Base-by-base conservation (phyloP, 2,888 invertebrate genomes). In the Xylocampa areola region DNA sequence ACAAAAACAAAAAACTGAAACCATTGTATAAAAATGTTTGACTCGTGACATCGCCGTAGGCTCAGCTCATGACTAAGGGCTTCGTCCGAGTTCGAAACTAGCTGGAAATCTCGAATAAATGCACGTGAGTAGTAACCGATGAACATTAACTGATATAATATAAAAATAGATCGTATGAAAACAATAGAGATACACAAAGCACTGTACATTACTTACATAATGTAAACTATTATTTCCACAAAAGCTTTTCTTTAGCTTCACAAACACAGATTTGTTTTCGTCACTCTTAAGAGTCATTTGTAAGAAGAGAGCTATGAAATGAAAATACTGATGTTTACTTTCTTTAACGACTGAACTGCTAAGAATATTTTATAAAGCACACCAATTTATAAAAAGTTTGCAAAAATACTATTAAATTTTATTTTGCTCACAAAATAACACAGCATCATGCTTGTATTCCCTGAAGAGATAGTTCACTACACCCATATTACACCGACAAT, bases 301-400 rank as follows among this genome's bases (percentile, higher is more conserved):
- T 7, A 7, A 16, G 4, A 6, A 1, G 16, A 35, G 10, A 3
- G 8, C 6, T 13, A 2, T 16, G 1, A 8, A 41, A 29, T 37
- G 11, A 11, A 51, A 29, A 44, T 14, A 29, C 17, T 35, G 17
- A 17, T 35, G 10, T 23, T 14, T 2, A 33, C 21, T 5, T 37
- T 13, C 0, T 0, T 7, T n/a, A 25, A 41, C 19, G 5, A 21
- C 1, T 10, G 33, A 4, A 13, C 17, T 17, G 10, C 10, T 35
- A 35, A 32, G 14, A 14, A 14, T 35, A 1, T 33, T 33, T 16
- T 8, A 8, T 14, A n/a, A 33, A 16, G 14, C 14, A 8, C 19
- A 1, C 10, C 35, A 35, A 23, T 23, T 23, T 13, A 8, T 23
- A 11, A 37, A 35, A 10, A 6, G 14, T 0, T 5, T 33, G 4